Percentiles rank a stretch among this genome's conserved stretches.
Conservation (phyloP, 2,888 invertebrate species). For the Fragum fragum region DNA sequence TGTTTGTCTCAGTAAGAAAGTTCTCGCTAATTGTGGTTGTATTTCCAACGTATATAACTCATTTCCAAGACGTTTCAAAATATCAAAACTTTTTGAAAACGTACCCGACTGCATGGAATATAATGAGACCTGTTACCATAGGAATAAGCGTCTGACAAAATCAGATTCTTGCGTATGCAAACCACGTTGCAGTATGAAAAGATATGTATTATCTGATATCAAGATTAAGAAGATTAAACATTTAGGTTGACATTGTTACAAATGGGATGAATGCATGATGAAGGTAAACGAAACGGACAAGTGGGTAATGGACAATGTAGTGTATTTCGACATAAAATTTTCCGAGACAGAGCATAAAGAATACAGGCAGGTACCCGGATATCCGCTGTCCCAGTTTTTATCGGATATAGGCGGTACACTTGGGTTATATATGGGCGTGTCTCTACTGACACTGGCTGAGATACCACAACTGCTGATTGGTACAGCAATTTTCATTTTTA, state of each 20-base stretch:
- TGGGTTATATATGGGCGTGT: slow-evolving; percentile 2
- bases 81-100: neutral
- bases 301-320: neutral
- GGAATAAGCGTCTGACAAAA: neutral
- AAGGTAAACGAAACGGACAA: neutral
- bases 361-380: neutral
- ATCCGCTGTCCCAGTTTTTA: neutral
- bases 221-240: neutral
- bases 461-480: neutral
- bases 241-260: neutral
- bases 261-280: neutral
- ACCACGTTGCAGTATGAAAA: neutral
- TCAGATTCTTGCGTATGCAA: neutral
- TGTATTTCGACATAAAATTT: neutral
- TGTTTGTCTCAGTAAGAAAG: neutral
- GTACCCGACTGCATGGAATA: neutral
- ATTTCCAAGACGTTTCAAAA: neutral
- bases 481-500: neutral
- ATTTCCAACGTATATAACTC: neutral
- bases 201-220: neutral
- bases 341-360: neutral
- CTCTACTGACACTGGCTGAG: neutral
- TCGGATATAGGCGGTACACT: neutral
- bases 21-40: neutral
- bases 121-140: neutral